These are phyloP conservation scores for Pseudomyrmex concolor DNA, from an alignment of 1,140 invertebrate species.

Conservation along the genomic window DNA sequence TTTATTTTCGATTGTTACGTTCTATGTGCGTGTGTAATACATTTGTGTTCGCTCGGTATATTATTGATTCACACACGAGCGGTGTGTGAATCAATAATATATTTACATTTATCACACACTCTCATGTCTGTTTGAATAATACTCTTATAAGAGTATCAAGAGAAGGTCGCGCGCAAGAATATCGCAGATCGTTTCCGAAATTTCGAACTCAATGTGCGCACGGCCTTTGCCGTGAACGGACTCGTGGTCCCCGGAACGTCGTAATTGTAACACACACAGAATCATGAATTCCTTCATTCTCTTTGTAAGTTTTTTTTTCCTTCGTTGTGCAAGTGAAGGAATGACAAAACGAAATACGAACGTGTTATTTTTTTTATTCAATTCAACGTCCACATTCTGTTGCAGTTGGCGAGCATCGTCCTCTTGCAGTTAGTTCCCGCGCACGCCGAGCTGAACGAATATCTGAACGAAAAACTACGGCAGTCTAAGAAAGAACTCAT, in stretches of 20 bases:
- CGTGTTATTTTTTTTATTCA: neutral
- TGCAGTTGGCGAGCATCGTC: conserved; percentile 8
- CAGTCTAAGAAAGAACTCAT: conserved; percentile 63
- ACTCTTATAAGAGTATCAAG: neutral
- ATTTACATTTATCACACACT: conserved; percentile 12
- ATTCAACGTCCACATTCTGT: neutral
- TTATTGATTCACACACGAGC: conserved; percentile 19
- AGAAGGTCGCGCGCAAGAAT: conserved; percentile 18
- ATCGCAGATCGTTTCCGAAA: conserved; percentile 7
- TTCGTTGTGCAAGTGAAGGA: neutral
- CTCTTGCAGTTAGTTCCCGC: neutral
- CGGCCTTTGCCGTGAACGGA: conserved; percentile 18
- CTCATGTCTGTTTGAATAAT: neutral
- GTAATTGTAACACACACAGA: conserved; percentile 25
- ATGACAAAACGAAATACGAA: neutral
- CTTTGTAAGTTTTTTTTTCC: conserved; percentile 23
- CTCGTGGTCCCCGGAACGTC: neutral
- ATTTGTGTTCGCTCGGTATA: neutral
- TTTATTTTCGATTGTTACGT: no score
- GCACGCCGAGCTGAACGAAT: neutral
- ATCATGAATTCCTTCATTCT: conserved; percentile 23
- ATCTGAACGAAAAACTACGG: conserved; percentile 55
- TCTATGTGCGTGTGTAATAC: neutral
- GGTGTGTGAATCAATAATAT: no score
- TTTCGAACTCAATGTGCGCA: conserved; percentile 10